phyloP scores from a whole-genome alignment of 2,888 invertebrate genomes.

The Trimorus sp. region DNA sequence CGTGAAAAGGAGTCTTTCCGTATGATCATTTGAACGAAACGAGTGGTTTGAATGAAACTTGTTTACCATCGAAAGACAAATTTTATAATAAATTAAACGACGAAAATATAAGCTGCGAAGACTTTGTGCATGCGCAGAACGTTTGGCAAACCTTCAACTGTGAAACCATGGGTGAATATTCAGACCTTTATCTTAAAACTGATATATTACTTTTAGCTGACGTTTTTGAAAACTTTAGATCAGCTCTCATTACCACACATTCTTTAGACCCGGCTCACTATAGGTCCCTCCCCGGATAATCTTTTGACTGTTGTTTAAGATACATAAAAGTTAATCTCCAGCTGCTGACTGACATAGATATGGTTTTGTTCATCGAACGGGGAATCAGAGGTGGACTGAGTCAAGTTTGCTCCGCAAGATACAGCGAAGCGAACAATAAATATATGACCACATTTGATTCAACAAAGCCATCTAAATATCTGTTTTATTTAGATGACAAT shows the following conservation, averaged over 20 bases:
- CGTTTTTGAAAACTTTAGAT: no score
- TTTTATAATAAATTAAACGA: no score
- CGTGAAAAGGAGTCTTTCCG: slow-evolving; percentile 73
- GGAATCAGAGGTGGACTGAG: no score
- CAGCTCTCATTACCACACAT: neutral
- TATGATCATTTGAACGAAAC: slow-evolving; percentile 71
- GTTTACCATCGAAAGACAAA: no score
- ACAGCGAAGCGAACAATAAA: neutral
- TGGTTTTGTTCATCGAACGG: neutral
- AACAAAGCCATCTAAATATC: neutral
- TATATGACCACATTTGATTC: neutral
- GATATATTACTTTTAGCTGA: no score
- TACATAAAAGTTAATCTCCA: no score
- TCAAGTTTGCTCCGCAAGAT: neutral
- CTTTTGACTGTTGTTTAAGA: slow-evolving; percentile 3
- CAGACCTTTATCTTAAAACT: no score
- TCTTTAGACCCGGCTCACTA: neutral
- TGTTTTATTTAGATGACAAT: neutral
- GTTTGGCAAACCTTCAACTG: no score
- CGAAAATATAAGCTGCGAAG: slow-evolving; percentile 66
- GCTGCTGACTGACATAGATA: neutral
- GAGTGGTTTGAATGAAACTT: slow-evolving; percentile 68
- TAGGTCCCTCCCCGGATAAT: neutral
- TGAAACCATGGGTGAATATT: no score
- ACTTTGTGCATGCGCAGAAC: neutral